Evolutionary conservation across 2,797 vertebrate genomes (phyloP).

Genomic region (Pantherophis alleghaniensis): DNA sequence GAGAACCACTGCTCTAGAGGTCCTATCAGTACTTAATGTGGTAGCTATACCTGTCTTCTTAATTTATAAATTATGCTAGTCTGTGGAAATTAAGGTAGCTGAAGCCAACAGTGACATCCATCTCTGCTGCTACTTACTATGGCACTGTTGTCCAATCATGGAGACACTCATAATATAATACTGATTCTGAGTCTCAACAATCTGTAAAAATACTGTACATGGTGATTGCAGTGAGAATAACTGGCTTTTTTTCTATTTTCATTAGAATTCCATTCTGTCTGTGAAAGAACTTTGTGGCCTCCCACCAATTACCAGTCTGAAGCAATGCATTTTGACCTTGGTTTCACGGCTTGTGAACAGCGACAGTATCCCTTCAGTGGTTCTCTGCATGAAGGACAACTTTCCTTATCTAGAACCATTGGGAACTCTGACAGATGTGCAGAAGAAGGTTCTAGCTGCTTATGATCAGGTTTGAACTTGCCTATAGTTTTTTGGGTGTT

Average conservation of each 20-base stretch:
- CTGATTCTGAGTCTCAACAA: background rate
- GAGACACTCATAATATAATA: background rate
- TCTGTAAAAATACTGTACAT: background rate
- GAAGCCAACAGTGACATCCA: background rate
- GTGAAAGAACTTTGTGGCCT: constrained; percentile 97
- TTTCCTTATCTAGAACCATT: constrained; percentile 90
- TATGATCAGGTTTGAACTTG: constrained; percentile 84
- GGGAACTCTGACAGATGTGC: constrained; percentile 79
- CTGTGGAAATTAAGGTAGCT: background rate
- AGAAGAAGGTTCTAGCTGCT: constrained; percentile 85
- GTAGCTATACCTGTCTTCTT: background rate
- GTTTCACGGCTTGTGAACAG: constrained; percentile 83
- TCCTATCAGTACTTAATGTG: background rate
- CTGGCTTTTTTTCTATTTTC: constrained; percentile 15
- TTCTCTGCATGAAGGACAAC: constrained; percentile 84
- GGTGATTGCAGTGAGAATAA: background rate
- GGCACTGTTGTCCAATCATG: background rate
- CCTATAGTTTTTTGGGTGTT: background rate
- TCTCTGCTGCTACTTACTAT: background rate
- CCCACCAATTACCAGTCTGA: constrained; percentile 89
- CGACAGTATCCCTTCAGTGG: constrained; percentile 80
- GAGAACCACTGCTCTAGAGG: too few species aligned
- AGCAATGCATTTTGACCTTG: constrained; percentile 95
- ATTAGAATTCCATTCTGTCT: constrained; percentile 84
- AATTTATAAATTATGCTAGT: background rate